Conservation (phyloP, 2,113 vertebrate species). For the Triplophysa tibetana region DNA sequence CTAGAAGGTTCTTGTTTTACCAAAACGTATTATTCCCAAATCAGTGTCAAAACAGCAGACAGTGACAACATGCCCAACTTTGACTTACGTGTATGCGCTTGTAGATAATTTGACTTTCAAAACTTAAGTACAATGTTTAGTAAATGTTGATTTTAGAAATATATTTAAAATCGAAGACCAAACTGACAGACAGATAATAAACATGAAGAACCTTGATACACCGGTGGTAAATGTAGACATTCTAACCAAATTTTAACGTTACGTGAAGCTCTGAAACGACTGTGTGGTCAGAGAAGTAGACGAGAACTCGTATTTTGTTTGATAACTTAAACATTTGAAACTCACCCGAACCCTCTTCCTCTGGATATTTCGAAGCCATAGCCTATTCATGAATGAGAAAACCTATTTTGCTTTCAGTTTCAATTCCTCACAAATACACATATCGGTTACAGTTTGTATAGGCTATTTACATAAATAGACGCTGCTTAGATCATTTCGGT, state of each 20-base stretch:
- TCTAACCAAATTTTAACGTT: no score
- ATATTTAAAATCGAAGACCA: background rate
- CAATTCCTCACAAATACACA: constrained; percentile 3
- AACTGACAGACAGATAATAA: background rate
- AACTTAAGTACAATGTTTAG: background rate
- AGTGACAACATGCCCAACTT: background rate
- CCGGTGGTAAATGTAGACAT: no score
- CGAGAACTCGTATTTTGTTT: background rate
- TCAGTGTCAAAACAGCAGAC: no score
- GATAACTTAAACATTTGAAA: background rate
- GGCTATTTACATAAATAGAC: background rate
- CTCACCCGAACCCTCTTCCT: constrained; percentile 25
- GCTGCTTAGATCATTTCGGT: background rate
- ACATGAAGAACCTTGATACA: background rate
- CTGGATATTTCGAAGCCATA: constrained; percentile 35
- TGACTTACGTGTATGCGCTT: background rate
- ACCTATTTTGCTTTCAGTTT: constrained; percentile 30
- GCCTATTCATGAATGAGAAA: background rate
- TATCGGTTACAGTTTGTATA: background rate
- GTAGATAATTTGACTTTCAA: background rate
- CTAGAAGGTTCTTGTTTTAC: no score
- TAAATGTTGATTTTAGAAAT: background rate
- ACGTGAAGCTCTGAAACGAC: background rate
- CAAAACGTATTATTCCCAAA: background rate
- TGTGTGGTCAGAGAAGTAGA: background rate